Evolutionary conservation across 30 jellyfish, hydroid and myxozoan genomes (phyloP).

Genomic region (Mastigias papua): DNA sequence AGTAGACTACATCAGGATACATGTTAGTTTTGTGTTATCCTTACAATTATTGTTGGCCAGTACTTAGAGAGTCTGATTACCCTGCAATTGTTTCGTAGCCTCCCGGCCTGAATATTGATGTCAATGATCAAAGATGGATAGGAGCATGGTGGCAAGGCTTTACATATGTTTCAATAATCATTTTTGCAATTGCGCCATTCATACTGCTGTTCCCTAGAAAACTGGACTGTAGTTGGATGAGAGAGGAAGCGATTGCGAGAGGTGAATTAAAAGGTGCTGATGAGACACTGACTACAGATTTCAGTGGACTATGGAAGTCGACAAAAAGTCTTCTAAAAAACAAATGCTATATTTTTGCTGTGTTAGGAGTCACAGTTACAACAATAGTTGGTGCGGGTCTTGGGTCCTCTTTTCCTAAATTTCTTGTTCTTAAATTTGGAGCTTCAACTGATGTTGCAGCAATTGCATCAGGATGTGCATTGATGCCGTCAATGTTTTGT

Average conservation of each 20-base stretch:
- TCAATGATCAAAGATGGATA: conserved; percentile 62
- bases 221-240: conserved; percentile 34
- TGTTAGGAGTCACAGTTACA: conserved; percentile 50
- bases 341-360: conserved; percentile 55
- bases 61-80: too few relatives aligned
- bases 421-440: conserved; percentile 69
- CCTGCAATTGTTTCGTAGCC: conserved; percentile 31
- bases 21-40: too few relatives aligned
- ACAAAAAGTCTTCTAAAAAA: conserved; percentile 56
- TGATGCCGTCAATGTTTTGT: conserved; percentile 47
- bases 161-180: conserved; percentile 20
- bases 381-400: conserved; percentile 68
- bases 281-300: conserved; percentile 1
- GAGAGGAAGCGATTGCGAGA: conserved; percentile 69
- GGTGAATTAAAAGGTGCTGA: conserved; percentile 62
- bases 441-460: conserved; percentile 60
- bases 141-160: conserved; percentile 89
- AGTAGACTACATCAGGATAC: too few relatives aligned
- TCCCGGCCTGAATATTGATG: conserved; percentile 18
- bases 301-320: conserved; percentile 52
- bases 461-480: conserved; percentile 45
- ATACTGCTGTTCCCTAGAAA: conserved; percentile 59
- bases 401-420: conserved; percentile 70
- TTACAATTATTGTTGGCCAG: too few relatives aligned
- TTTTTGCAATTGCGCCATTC: conserved; percentile 22